Evolutionary conservation across 2,888 invertebrate species (phyloP).

Genomic region (Diadegma fenestrale): DNA sequence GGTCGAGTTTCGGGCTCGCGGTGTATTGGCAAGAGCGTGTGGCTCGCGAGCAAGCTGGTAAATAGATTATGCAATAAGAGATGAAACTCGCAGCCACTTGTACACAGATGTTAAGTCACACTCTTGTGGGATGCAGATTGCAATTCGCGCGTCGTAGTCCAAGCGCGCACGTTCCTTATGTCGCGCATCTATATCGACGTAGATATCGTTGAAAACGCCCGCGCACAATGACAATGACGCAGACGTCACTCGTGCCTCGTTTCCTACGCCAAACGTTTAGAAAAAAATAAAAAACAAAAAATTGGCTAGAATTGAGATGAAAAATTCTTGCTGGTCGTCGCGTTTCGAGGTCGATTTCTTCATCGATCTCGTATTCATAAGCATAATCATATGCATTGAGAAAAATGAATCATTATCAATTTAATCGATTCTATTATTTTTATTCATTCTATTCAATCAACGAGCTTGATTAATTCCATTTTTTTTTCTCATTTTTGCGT

Average conservation of each 20-base stretch:
- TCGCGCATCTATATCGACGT: background rate
- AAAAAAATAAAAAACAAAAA: background rate
- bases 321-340: background rate
- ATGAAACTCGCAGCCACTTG: constrained; percentile 74
- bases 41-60: constrained; percentile 50
- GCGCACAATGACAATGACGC: constrained; percentile 45
- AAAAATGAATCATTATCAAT: background rate
- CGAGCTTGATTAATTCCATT: background rate
- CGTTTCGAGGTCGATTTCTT: constrained; percentile 17
- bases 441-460: background rate
- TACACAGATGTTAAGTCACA: constrained; percentile 73
- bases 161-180: constrained; percentile 2
- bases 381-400: background rate
- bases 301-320: background rate
- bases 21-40: constrained; percentile 17
- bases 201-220: constrained; percentile 34
- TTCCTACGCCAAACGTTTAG: background rate
- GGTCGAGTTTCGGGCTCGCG: constrained; percentile 29
- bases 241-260: background rate
- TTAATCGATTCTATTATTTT: background rate
- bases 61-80: constrained; percentile 81
- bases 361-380: background rate
- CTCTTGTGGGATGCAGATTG: constrained; percentile 53
- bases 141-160: constrained; percentile 20
- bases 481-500: background rate